Conservation (phyloP, 30 jellyfish, hydroid and myxozoan species). For the Cassiopea andromeda region DNA sequence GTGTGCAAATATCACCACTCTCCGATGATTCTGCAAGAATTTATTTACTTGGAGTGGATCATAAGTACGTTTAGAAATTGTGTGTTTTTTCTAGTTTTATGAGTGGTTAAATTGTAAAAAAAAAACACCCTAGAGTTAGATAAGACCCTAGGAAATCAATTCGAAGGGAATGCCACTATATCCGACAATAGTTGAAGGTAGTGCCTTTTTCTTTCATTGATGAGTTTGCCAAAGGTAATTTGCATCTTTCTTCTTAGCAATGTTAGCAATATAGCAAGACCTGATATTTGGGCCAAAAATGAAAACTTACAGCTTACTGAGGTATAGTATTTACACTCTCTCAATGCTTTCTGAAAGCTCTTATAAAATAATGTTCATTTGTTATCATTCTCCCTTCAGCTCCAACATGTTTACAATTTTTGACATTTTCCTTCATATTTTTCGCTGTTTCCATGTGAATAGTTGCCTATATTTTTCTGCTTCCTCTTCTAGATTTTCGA, state of each 20-base stretch:
- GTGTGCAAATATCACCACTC: slow-evolving; percentile 21
- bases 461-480: background rate
- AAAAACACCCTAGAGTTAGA: no score
- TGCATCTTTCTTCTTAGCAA: slow-evolving; percentile 11
- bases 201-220: no score
- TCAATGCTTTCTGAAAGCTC: background rate
- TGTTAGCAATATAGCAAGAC: slow-evolving; percentile 35
- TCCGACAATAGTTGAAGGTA: no score
- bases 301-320: slow-evolving; percentile 75
- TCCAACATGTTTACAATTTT: no score
- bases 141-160: no score
- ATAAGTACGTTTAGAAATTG: slow-evolving; percentile 32
- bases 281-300: slow-evolving; percentile 81
- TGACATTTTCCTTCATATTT: no score
- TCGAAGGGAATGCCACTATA: no score
- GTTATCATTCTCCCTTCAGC: no score
- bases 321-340: slow-evolving; percentile 17
- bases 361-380: background rate
- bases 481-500: slow-evolving; percentile 56
- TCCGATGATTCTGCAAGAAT: slow-evolving; percentile 47
- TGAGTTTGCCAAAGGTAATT: background rate
- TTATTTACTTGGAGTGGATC: slow-evolving; percentile 73
- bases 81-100: no score
- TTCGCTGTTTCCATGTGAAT: background rate
- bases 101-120: no score